Evolutionary conservation across 2,888 invertebrate species (phyloP).

Genomic region (Lycocerus yunnanus): DNA sequence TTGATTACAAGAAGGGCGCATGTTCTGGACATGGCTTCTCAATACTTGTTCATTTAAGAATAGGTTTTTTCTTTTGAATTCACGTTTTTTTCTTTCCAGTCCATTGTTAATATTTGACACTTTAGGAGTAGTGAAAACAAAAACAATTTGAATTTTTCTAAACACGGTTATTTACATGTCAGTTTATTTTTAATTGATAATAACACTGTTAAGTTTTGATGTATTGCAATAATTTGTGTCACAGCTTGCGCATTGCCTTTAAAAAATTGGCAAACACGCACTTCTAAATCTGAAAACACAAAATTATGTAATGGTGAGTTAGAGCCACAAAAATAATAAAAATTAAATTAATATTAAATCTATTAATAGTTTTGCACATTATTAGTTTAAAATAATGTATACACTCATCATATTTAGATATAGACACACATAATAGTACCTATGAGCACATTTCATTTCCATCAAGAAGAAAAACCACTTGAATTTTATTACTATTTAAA

Average conservation of each 20-base stretch:
- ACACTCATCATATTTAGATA: neutral
- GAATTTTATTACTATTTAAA: too few species aligned
- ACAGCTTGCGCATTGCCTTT: conserved; percentile 7
- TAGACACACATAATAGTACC: too few species aligned
- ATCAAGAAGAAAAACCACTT: neutral
- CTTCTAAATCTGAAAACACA: conserved; percentile 6
- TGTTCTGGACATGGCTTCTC: conserved; percentile 11
- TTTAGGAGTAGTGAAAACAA: neutral
- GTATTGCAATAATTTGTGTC: neutral
- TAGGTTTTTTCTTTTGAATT: neutral
- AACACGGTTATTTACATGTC: neutral
- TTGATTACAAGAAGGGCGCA: conserved; percentile 15
- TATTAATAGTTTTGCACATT: neutral
- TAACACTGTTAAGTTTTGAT: neutral
- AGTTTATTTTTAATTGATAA: neutral
- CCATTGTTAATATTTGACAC: neutral
- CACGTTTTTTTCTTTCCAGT: neutral
- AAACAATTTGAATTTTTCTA: neutral
- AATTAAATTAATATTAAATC: neutral
- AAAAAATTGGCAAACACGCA: conserved; percentile 1
- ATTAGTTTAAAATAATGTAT: neutral
- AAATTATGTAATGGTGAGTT: conserved; percentile 18
- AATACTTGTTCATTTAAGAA: conserved; percentile 4
- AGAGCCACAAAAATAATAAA: neutral
- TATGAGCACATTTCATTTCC: neutral